Percentiles rank a stretch among this genome's conserved stretches.
These are phyloP conservation scores for Tarsius wallacei DNA, from an alignment of 2,797 vertebrate genomes.

Conservation along the genomic window DNA sequence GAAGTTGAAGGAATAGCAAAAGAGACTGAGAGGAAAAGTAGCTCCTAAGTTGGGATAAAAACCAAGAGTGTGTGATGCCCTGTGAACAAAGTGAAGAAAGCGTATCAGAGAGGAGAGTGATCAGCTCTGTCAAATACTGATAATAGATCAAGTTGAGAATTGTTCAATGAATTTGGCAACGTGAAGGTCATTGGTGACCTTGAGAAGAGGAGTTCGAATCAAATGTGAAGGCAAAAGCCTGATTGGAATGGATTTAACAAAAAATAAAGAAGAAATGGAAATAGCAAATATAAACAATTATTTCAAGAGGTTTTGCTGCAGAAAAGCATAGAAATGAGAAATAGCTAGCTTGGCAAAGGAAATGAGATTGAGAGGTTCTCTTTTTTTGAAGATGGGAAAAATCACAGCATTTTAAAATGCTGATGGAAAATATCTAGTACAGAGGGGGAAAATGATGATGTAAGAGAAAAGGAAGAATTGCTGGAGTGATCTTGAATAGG, in stretches of 20 bases:
- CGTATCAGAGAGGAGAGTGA: not conserved
- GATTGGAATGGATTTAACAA: not conserved
- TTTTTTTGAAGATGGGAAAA: not conserved
- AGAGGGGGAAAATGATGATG: not conserved
- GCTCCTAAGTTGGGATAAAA: not conserved
- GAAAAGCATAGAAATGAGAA: not conserved
- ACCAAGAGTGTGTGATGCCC: not conserved
- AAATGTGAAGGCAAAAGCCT: not conserved
- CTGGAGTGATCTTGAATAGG: not conserved
- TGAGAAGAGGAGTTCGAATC: not conserved
- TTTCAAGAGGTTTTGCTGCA: not conserved
- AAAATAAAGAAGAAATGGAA: not conserved
- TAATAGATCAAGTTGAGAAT: not conserved
- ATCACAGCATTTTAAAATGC: slow-evolving; percentile 4
- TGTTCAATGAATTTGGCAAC: not conserved
- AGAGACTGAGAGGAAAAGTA: not conserved
- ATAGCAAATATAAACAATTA: not conserved
- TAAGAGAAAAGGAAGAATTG: not conserved
- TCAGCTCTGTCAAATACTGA: not conserved
- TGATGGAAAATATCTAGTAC: not conserved
- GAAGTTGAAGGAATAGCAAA: not conserved
- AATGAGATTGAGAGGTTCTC: not conserved
- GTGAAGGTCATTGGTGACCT: not conserved
- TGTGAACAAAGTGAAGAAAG: not conserved
- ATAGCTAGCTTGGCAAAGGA: not conserved